A percentile compares a stretch with the other conserved stretches of the same genome.
Conservation (phyloP, 2,113 vertebrate genomes). For the Uria lomvia region DNA sequence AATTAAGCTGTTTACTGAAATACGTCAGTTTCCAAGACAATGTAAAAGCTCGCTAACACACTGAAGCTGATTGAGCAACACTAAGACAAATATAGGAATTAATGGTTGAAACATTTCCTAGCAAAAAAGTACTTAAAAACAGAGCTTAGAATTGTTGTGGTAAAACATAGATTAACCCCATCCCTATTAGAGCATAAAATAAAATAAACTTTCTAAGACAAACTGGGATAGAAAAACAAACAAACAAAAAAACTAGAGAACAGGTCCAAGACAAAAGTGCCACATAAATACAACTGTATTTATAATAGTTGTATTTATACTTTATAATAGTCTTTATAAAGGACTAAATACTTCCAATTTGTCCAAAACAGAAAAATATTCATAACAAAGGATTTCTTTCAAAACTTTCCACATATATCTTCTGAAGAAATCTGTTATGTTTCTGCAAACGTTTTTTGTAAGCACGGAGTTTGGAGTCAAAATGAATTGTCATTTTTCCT, state of each 20-base stretch:
- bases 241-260: background rate
- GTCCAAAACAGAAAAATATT: background rate
- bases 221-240: background rate
- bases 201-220: background rate
- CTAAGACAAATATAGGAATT: background rate
- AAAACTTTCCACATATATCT: background rate
- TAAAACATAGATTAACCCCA: background rate
- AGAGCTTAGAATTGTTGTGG: background rate
- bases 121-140: background rate
- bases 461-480: background rate
- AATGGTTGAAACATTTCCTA: background rate
- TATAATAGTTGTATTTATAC: no score
- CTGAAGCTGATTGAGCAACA: background rate
- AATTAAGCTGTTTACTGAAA: background rate
- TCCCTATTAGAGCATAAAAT: background rate
- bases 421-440: background rate
- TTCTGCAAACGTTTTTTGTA: background rate
- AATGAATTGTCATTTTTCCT: background rate
- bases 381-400: background rate
- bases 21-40: background rate
- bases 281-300: background rate
- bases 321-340: background rate
- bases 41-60: background rate
- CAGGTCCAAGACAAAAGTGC: background rate
- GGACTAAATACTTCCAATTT: background rate